Base-by-base conservation (phyloP, 2,797 vertebrate genomes). In the Chloroceryle amazona region DNA sequence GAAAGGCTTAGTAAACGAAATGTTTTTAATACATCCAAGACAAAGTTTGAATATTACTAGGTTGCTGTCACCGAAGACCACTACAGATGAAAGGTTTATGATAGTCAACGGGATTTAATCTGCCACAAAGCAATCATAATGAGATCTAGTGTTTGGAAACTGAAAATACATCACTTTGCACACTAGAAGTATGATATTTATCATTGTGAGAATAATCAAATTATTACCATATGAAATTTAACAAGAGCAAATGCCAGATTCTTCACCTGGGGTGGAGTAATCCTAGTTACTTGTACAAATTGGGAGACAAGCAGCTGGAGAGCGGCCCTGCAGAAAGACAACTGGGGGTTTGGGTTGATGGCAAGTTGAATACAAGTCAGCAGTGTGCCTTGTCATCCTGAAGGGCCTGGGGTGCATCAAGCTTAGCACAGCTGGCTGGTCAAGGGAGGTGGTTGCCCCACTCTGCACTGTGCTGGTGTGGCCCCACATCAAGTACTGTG, bases 401-500 rank as follows among this genome's bases (percentile, higher is more conserved):
- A 73, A 65, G 28, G 41, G 14, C 70, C 19, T 47, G 23, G 22
- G 25, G 33, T 55, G 10, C 33, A 21, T 13, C 57, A 33, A 79
- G 35, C 37, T 28, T 52, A 55, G 73, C 12, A 20, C 26, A 3
- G 7, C 33, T 61, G 6, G 39, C 47, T 0, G 0, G 41, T 41
- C 0, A 0, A 47, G 58, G 7, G 44, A 46, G 26, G 14, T 42
- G 35, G 6, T 31, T 62, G 31, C 70, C 41, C 35, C 21, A 8
- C 21, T 42, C 33, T 19, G 1, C 21, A 19, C 25, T 2, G 7
- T 51, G 44, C 13, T 58, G 51, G 8, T n/a, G 42, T 0, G 1
- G 42, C 49, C 57, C 16, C 31, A 25, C 8, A 6, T 21, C 0
- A 0, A 71, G 35, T 44, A 28, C 28, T 29, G 6, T 25, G 14